Conservation (phyloP, 1,140 invertebrate species). For the Riptortus pedestris region DNA sequence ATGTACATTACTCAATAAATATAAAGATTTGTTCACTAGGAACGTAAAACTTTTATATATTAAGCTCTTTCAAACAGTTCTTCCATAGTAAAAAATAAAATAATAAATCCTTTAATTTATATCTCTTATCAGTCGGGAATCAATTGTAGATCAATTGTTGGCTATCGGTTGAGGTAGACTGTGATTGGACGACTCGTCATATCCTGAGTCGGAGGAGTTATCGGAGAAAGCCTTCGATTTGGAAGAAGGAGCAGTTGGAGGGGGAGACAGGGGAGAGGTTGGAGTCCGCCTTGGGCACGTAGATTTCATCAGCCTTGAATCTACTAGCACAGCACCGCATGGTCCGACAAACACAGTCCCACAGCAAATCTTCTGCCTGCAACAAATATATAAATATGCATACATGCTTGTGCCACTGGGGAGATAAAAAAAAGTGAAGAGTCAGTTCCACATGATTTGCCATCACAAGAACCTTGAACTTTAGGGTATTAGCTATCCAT, state of each 20-base stretch:
- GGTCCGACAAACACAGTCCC: constrained; percentile 58
- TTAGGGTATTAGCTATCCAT: no score
- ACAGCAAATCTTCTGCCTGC: constrained; percentile 62
- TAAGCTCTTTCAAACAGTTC: no score
- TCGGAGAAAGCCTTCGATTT: constrained; percentile 43
- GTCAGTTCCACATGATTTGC: no score
- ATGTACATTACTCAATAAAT: no score
- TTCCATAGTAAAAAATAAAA: constrained; percentile 3
- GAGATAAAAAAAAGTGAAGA: no score
- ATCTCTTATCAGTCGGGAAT: constrained; percentile 3
- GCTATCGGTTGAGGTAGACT: constrained; percentile 16
- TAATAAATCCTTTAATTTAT: constrained; percentile 7
- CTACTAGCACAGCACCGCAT: constrained; percentile 53
- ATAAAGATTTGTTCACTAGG: no score
- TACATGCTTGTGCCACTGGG: background rate
- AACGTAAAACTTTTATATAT: no score
- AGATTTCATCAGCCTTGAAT: constrained; percentile 49
- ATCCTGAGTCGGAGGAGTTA: constrained; percentile 50
- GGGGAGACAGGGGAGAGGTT: background rate
- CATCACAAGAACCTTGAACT: no score
- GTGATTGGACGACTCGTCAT: constrained; percentile 50
- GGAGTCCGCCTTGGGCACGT: constrained; percentile 40
- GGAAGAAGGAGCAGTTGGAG: constrained; percentile 16
- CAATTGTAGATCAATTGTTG: constrained; percentile 18
- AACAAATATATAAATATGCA: constrained; percentile 34